Percentiles rank a stretch among this genome's conserved stretches.
Conservation (phyloP, 37 sponge, comb jelly and placozoan genomes). For the Halisarca cf. caerulea region DNA sequence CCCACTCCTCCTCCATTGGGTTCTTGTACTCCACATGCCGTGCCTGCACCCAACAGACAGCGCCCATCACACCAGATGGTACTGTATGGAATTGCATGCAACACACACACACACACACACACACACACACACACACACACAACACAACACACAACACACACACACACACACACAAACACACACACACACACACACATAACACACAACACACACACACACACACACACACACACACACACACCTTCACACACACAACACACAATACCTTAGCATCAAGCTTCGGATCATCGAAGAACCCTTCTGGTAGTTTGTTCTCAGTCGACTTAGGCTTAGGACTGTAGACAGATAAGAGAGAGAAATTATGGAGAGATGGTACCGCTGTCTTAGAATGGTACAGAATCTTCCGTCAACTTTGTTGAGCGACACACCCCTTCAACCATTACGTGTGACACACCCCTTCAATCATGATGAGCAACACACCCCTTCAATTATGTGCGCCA, state of each 20-base stretch:
- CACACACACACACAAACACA: conserved; percentile 2
- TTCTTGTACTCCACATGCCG: conserved; percentile 86
- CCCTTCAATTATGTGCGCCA: too few species aligned
- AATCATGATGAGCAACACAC: too few species aligned
- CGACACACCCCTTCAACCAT: too few species aligned
- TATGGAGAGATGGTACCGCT: too few species aligned
- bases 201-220: background rate
- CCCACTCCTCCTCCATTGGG: conserved; percentile 82
- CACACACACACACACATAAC: conserved; percentile 3
- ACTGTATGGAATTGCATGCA: too few species aligned
- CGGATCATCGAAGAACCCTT: conserved; percentile 97
- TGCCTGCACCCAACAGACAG: background rate
- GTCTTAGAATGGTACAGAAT: too few species aligned
- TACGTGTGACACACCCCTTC: too few species aligned
- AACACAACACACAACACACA: too few species aligned
- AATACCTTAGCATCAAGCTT: conserved; percentile 74
- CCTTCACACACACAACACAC: background rate
- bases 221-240: background rate
- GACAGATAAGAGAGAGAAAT: too few species aligned
- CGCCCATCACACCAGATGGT: too few species aligned
- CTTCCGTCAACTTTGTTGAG: too few species aligned
- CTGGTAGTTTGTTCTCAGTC: conserved; percentile 52
- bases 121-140: conserved; percentile 3
- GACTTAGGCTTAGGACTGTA: too few species aligned
- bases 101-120: background rate